Percentiles rank a stretch among this genome's conserved stretches.
Evolutionary conservation across 2,797 vertebrate genomes (phyloP).

Genomic region (Darevskia mixta): DNA sequence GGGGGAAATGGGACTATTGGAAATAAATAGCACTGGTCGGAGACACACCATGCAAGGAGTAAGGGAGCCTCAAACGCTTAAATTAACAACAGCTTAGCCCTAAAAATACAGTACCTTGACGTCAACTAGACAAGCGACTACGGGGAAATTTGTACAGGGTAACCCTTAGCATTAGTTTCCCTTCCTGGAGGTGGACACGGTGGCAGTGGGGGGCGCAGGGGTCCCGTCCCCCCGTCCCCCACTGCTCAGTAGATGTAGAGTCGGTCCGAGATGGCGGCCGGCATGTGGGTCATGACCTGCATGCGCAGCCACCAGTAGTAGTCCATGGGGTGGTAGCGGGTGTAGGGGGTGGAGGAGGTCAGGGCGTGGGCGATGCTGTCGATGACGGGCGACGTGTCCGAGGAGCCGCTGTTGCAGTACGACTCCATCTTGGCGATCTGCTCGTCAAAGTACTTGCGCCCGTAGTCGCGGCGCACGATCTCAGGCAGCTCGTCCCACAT

Average conservation of each 20-base stretch:
- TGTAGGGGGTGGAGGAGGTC: slow-evolving; percentile 74
- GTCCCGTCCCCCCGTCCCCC: not conserved
- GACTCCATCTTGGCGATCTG: slow-evolving; percentile 80
- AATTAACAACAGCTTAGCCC: slow-evolving; percentile 49
- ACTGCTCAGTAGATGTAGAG: slow-evolving; percentile 80
- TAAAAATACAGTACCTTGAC: slow-evolving; percentile 71
- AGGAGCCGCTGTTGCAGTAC: slow-evolving; percentile 78
- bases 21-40: slow-evolving; percentile 63
- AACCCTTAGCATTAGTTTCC: slow-evolving; percentile 41
- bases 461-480: slow-evolving; percentile 80
- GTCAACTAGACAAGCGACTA: slow-evolving; percentile 61
- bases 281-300: slow-evolving; percentile 85
- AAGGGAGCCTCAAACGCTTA: slow-evolving; percentile 57
- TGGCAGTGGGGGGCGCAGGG: too few species aligned
- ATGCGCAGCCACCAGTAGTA: slow-evolving; percentile 86
- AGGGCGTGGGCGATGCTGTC: slow-evolving; percentile 78
- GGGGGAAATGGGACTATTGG: not conserved
- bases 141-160: slow-evolving; percentile 51
- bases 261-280: slow-evolving; percentile 78
- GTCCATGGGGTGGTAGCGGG: slow-evolving; percentile 86
- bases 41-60: slow-evolving; percentile 53
- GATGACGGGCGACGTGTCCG: slow-evolving; percentile 76
- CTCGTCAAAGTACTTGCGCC: slow-evolving; percentile 81
- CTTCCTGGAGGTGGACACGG: slow-evolving; percentile 20
- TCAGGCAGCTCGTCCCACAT: slow-evolving; percentile 84